Conservation (phyloP, 2,888 invertebrate genomes). For the Platynereis dumerilii region DNA sequence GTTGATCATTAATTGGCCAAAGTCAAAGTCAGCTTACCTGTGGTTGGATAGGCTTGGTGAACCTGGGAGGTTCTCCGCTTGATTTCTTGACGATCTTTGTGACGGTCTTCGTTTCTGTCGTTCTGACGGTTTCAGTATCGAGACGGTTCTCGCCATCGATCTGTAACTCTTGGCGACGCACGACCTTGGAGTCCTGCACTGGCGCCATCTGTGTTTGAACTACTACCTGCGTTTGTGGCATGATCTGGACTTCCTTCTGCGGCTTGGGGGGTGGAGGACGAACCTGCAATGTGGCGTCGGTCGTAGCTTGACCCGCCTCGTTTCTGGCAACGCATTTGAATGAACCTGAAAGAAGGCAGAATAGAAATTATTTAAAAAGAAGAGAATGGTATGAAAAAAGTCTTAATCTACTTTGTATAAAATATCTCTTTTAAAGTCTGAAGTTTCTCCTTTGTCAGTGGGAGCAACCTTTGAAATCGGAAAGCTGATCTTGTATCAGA, state of each 20-base stretch:
- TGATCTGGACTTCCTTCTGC: background rate
- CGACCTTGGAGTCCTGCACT: conserved; percentile 16
- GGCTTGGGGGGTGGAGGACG: conserved; percentile 4
- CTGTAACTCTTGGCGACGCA: conserved; percentile 12
- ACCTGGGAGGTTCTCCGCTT: conserved; percentile 40
- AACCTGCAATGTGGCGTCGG: conserved; percentile 53
- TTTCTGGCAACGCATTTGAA: conserved; percentile 66
- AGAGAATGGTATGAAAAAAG: background rate
- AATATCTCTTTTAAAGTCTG: too few relatives aligned
- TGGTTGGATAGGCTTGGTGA: conserved; percentile 41
- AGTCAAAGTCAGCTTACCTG: too few relatives aligned
- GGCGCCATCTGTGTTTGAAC: conserved; percentile 16
- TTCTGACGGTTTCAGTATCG: conserved; percentile 17
- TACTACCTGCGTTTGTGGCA: conserved; percentile 11
- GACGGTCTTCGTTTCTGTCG: conserved; percentile 32
- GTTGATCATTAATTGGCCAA: too few relatives aligned
- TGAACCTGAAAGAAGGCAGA: background rate
- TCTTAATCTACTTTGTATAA: too few relatives aligned
- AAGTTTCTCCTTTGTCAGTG: too few relatives aligned
- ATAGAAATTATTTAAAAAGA: conserved; percentile 6
- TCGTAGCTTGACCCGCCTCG: conserved; percentile 81
- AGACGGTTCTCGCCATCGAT: conserved; percentile 23
- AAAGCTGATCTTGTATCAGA: too few relatives aligned
- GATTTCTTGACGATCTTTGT: conserved; percentile 40
- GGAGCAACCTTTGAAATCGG: too few relatives aligned